These are phyloP conservation scores for Erpobdella octoculata DNA, from an alignment of 2,888 invertebrate genomes.

Conservation along the genomic window DNA sequence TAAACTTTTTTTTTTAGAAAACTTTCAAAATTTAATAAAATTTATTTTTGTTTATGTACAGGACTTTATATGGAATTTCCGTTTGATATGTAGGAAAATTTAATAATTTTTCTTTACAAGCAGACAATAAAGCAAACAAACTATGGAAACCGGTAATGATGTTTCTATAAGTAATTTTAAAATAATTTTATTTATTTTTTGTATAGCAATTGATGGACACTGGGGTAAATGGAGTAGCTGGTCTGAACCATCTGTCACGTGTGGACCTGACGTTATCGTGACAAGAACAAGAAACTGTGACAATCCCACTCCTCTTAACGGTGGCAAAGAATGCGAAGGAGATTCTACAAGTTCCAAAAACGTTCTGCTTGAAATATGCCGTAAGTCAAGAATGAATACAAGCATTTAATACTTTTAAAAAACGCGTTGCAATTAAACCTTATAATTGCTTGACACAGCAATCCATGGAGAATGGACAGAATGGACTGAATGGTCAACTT, in stretches of 20 bases:
- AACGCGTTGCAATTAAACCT: too few relatives aligned
- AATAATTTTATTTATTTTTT: too few relatives aligned
- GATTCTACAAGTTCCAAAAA: constrained; percentile 36
- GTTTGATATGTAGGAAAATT: too few relatives aligned
- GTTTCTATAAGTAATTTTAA: not conserved
- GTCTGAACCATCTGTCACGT: constrained; percentile 42
- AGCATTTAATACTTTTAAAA: too few relatives aligned
- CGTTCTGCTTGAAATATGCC: constrained; percentile 20
- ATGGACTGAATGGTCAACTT: constrained; percentile 28
- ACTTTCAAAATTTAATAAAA: too few relatives aligned
- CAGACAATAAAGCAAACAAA: too few relatives aligned
- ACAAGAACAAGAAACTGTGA: constrained; percentile 45
- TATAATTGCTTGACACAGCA: constrained; percentile 5
- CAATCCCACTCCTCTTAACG: constrained; percentile 42
- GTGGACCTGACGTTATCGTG: constrained; percentile 44
- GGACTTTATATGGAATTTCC: too few relatives aligned
- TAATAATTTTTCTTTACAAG: too few relatives aligned
- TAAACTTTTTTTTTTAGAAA: too few relatives aligned
- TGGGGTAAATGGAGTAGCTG: constrained; percentile 29
- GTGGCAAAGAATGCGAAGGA: constrained; percentile 41
- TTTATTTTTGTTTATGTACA: too few relatives aligned
- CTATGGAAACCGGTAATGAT: not conserved
- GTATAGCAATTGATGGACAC: constrained; percentile 13
- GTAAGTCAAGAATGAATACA: constrained; percentile 21
- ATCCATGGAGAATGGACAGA: constrained; percentile 23